Percentiles rank a stretch among this genome's conserved stretches.
Evolutionary conservation across 2,888 invertebrate species (phyloP).

Genomic region (Coleophora deauratella): DNA sequence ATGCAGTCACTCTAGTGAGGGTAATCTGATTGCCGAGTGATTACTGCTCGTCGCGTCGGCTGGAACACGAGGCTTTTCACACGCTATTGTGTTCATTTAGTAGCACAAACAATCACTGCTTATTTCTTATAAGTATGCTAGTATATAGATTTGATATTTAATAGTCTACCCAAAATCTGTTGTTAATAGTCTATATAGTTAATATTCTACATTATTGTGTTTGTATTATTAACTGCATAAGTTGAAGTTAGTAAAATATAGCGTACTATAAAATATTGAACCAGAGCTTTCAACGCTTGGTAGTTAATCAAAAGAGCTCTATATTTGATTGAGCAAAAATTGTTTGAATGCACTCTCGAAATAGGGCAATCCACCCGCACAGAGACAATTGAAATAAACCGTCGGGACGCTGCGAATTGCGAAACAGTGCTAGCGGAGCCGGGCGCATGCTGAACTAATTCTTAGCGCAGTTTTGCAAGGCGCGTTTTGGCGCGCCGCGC

Average conservation of each 20-base stretch:
- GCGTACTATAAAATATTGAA: slow-evolving; percentile 2
- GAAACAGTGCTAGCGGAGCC: slow-evolving; percentile 18
- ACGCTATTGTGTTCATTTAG: too few relatives aligned
- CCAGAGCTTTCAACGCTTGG: slow-evolving; percentile 12
- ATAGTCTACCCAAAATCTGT: too few relatives aligned
- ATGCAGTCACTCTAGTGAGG: too few relatives aligned
- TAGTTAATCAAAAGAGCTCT: slow-evolving; percentile 38
- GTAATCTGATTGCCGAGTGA: slow-evolving; percentile 36
- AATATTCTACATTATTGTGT: too few relatives aligned
- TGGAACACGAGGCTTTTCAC: too few relatives aligned
- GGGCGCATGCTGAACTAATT: slow-evolving; percentile 31
- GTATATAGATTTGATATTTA: too few relatives aligned
- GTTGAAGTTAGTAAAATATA: too few relatives aligned
- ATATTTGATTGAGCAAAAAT: slow-evolving; percentile 49
- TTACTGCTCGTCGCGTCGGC: slow-evolving; percentile 32
- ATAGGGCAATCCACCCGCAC: slow-evolving; percentile 65
- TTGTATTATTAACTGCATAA: too few relatives aligned
- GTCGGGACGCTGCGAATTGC: slow-evolving; percentile 24
- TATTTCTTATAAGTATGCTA: too few relatives aligned
- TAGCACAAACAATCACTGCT: too few relatives aligned
- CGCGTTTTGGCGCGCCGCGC: slow-evolving; percentile 25
- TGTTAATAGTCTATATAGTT: too few relatives aligned
- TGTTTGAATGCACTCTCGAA: slow-evolving; percentile 52
- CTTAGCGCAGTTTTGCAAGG: slow-evolving; percentile 33
- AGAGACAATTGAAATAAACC: slow-evolving; percentile 68